Evolutionary conservation across 2,888 invertebrate species (phyloP), one percentile per base, ranked within the genome.

Genomic region (Pristionchus mayeri): DNA sequence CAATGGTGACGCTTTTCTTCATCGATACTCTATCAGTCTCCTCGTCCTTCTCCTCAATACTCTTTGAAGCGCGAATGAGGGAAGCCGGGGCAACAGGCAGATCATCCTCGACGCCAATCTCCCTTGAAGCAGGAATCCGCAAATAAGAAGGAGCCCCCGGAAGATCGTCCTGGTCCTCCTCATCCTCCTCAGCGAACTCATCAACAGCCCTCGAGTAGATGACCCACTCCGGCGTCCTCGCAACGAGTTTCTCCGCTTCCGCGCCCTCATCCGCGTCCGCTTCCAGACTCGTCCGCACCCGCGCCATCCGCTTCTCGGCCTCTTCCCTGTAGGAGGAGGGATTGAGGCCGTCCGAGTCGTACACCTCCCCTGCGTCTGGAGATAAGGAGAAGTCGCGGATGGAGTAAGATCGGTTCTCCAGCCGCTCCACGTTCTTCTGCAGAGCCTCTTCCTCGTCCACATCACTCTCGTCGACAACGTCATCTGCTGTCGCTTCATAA

Each of bases 321-420:
- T 30, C 60, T 3, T 37, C 71, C 37, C 76, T 48, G 76, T 21
- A 76, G 3, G 44, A 76, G 9, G 76, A 3, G 6, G 67, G 67
- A n/a, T 67, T 67, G 21, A 40, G 37, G 2, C 67, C 67, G n/a
- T 67, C 67, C 37, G 76, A 76, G 16, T 76, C 44, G 50, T 48
- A 44, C 30, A 76, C 76, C 27, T 76, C 76, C 27, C 44, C 76
- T 13, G 30, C 48, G 48, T 76, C 76, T 16, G 76, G 76, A 16
- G 76, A 34, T 37, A 76, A n/a, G 21, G 76, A 34, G 24, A 76
- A 76, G 48, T 76, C 76, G 2, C 76, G 48, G 27, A 76, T 44
- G 30, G 44, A 44, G 13, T 76, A 76, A 30, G 6, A 44, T 18
- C 76, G 44, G 13, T 76, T 76, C 24, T 18, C 30, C n/a, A 44